These are phyloP conservation scores for Hyperopisus bebe DNA, from an alignment of 2,113 vertebrate species.

Conservation along the genomic window DNA sequence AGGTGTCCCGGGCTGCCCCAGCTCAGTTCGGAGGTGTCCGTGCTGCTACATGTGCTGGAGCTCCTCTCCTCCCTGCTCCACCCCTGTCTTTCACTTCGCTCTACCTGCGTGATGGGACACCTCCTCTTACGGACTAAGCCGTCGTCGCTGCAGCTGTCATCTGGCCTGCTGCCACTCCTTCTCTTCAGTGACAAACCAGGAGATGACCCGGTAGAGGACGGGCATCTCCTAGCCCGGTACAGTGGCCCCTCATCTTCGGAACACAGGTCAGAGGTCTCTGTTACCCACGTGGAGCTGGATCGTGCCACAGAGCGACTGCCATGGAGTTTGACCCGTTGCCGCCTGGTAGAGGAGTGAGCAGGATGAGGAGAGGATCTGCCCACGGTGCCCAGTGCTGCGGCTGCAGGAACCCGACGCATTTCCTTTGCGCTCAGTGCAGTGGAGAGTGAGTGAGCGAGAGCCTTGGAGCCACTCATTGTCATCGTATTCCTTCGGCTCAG, in stretches of 20 bases:
- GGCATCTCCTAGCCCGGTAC: constrained; percentile 36
- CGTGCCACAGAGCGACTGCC: constrained; percentile 41
- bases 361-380: constrained; percentile 41
- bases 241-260: constrained; percentile 40
- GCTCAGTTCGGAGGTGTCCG: constrained; percentile 57
- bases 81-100: constrained; percentile 42
- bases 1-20: constrained; percentile 35
- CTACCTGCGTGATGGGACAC: constrained; percentile 44
- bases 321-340: constrained; percentile 36
- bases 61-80: constrained; percentile 37
- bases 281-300: constrained; percentile 31
- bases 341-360: constrained; percentile 9
- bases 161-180: constrained; percentile 31
- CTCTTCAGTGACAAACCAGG: constrained; percentile 40
- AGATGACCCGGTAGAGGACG: constrained; percentile 41
- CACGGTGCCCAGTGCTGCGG: constrained; percentile 33
- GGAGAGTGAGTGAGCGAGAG: constrained; percentile 58
- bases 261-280: constrained; percentile 42
- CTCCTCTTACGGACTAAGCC: constrained; percentile 44
- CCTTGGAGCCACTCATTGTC: constrained; percentile 52
- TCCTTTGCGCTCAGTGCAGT: constrained; percentile 50
- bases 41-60: constrained; percentile 57
- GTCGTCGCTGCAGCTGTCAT: constrained; percentile 25
- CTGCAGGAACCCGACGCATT: constrained; percentile 44
- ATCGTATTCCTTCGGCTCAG: constrained; percentile 52